A percentile compares a stretch with the other conserved stretches of the same genome.
Conservation (phyloP, 2,888 invertebrate genomes). For the Acrobasis suavella region DNA sequence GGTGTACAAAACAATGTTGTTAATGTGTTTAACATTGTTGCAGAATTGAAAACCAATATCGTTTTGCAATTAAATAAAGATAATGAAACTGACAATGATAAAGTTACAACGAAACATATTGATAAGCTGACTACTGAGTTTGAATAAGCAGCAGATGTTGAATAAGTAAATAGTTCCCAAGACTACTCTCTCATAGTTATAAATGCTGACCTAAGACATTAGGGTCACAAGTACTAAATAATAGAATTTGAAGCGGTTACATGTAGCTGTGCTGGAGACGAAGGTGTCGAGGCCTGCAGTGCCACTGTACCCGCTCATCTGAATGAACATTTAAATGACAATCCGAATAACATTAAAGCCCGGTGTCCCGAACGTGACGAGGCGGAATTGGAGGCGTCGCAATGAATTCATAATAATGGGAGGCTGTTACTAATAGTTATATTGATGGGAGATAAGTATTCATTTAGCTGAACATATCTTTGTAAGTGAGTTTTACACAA, state of each 20-base stretch:
- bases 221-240: slow-evolving; percentile 31
- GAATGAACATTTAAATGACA: slow-evolving; percentile 70
- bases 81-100: not conserved
- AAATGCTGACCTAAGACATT: slow-evolving; percentile 24
- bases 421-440: slow-evolving; percentile 50
- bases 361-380: slow-evolving; percentile 72
- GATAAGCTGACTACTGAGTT: not conserved
- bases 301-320: slow-evolving; percentile 68
- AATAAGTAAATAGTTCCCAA: slow-evolving; percentile 9
- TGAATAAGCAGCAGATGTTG: not conserved
- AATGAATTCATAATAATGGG: slow-evolving; percentile 50
- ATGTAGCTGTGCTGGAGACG: slow-evolving; percentile 44
- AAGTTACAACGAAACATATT: not conserved
- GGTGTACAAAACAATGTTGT: slow-evolving; percentile 56
- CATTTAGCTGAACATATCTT: slow-evolving; percentile 11
- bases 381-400: slow-evolving; percentile 55
- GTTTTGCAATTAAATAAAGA: slow-evolving; percentile 34
- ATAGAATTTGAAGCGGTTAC: slow-evolving; percentile 25
- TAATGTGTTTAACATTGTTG: slow-evolving; percentile 60
- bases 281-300: slow-evolving; percentile 74
- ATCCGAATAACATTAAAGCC: slow-evolving; percentile 73
- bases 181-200: slow-evolving; percentile 1
- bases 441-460: slow-evolving; percentile 28
- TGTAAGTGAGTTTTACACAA: not conserved
- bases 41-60: slow-evolving; percentile 40